These are phyloP conservation scores for Balanococcus diminutus DNA, from an alignment of 2,888 invertebrate species.

Conservation along the genomic window DNA sequence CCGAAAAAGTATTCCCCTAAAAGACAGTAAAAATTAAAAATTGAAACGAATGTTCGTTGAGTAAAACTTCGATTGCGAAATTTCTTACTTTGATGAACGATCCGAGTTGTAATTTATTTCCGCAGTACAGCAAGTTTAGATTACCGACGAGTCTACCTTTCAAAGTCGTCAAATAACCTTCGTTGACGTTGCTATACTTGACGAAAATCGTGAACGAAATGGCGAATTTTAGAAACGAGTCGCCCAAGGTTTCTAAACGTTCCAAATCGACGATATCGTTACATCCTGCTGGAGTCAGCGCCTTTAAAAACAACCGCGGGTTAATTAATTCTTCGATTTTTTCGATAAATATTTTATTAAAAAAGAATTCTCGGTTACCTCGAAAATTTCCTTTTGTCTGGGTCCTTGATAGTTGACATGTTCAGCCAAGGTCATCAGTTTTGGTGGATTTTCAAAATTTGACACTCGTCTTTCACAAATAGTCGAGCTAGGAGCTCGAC, in stretches of 20 bases:
- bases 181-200: constrained; percentile 71
- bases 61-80: neutral
- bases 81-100: constrained; percentile 57
- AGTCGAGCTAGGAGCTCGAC: neutral
- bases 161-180: constrained; percentile 78
- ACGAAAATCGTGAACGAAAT: constrained; percentile 75
- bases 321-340: no score
- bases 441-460: constrained; percentile 22
- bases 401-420: constrained; percentile 59
- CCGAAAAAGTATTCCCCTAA: constrained; percentile 53
- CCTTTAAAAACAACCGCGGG: constrained; percentile 62
- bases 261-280: constrained; percentile 81
- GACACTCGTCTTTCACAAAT: neutral
- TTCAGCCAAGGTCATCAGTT: constrained; percentile 34
- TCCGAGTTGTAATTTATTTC: constrained; percentile 59
- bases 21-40: no score
- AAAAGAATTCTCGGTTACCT: constrained; percentile 58
- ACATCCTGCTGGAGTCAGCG: constrained; percentile 74
- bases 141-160: constrained; percentile 79
- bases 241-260: constrained; percentile 84
- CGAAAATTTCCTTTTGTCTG: constrained; percentile 60
- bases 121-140: constrained; percentile 83
- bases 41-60: no score
- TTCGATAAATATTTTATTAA: no score
- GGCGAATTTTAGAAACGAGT: constrained; percentile 84